A percentile compares a stretch with the other conserved stretches of the same genome.
phyloP scores from a whole-genome alignment of 23 tunicate species.

The Ciona savignyi region DNA sequence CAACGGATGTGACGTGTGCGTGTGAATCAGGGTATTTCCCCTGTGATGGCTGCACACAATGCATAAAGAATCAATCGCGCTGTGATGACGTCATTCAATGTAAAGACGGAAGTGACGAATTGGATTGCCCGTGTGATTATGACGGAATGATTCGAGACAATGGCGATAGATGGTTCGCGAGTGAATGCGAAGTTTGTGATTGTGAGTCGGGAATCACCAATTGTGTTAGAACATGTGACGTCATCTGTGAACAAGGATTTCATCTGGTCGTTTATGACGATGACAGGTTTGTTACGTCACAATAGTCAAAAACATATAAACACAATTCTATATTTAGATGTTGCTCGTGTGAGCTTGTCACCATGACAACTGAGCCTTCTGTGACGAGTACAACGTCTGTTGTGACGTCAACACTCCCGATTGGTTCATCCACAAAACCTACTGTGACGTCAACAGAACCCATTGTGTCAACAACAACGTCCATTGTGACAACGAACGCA shows the following conservation, averaged over 20 bases:
- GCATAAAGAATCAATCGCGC: constrained; percentile 8
- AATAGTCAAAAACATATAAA: too few relatives aligned
- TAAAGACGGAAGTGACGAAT: constrained; percentile 67
- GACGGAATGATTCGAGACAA: too few relatives aligned
- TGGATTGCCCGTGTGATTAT: constrained; percentile 52
- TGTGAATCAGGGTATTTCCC: constrained; percentile 59
- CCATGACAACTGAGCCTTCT: background rate
- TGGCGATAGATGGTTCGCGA: constrained; percentile 30
- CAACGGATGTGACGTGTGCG: constrained; percentile 39
- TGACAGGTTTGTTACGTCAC: constrained; percentile 20
- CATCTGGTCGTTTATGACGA: constrained; percentile 47
- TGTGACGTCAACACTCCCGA: too few relatives aligned
- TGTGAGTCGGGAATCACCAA: constrained; percentile 29
- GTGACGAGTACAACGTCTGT: too few relatives aligned
- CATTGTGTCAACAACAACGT: background rate
- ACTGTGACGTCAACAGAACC: too few relatives aligned
- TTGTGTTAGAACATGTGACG: constrained; percentile 45
- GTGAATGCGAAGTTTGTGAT: constrained; percentile 59
- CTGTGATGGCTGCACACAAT: constrained; percentile 60
- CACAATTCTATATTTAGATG: too few relatives aligned
- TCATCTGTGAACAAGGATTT: constrained; percentile 44
- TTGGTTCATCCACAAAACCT: too few relatives aligned
- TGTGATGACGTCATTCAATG: constrained; percentile 72
- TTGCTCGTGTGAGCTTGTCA: background rate
- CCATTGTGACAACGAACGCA: background rate